These are phyloP conservation scores for Mellivora capensis DNA, from an alignment of 2,113 vertebrate species.

Conservation along the genomic window DNA sequence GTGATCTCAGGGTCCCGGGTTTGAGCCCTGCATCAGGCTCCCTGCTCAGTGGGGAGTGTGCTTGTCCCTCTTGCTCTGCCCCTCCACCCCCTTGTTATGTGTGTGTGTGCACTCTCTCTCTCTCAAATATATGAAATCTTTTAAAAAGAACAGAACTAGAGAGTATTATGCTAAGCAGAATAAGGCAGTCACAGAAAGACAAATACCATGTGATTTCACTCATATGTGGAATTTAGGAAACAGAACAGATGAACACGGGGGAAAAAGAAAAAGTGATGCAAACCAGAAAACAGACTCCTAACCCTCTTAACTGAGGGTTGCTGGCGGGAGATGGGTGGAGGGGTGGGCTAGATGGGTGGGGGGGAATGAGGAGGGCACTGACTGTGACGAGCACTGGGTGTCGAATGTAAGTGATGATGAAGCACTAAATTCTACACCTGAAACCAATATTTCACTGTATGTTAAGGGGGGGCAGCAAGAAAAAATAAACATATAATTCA, in stretches of 20 bases:
- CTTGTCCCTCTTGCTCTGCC: no score
- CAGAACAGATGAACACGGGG: background rate
- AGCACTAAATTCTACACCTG: background rate
- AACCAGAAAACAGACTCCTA: background rate
- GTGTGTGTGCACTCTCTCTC: no score
- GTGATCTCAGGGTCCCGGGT: no score
- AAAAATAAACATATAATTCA: background rate
- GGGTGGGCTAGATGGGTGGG: background rate
- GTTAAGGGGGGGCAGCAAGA: background rate
- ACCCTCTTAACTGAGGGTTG: background rate
- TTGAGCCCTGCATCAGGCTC: no score
- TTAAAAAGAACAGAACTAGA: background rate
- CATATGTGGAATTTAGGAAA: background rate
- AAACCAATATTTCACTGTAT: background rate
- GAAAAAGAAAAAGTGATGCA: background rate
- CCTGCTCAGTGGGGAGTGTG: no score
- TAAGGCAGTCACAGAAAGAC: background rate
- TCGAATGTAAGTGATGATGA: background rate
- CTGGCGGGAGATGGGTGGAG: background rate
- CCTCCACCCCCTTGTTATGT: no score
- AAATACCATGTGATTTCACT: background rate
- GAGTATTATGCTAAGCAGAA: background rate
- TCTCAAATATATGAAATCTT: no score
- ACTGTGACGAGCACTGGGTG: background rate
- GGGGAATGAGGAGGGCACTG: background rate